Percentiles rank a stretch among this genome's conserved stretches.
Conservation (phyloP, 2,113 vertebrate genomes). For the Brevimyrus niger region DNA sequence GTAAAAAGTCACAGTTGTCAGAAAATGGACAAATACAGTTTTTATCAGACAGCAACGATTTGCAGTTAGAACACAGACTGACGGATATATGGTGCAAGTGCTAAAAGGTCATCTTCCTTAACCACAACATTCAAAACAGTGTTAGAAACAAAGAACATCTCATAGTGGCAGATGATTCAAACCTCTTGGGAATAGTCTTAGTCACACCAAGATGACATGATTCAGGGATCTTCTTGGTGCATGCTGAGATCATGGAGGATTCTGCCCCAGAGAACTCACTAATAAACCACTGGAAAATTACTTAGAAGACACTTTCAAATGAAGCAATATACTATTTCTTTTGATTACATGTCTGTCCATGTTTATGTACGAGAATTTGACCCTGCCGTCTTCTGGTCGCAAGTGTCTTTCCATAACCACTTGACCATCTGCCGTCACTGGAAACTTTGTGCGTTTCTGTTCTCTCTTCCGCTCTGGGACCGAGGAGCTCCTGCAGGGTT, state of each 20-base stretch:
- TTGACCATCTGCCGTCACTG: slow-evolving; percentile 27
- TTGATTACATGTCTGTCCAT: neutral
- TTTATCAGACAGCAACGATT: neutral
- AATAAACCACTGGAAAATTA: slow-evolving; percentile 18
- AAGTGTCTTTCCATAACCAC: neutral
- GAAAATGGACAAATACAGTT: neutral
- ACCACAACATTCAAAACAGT: neutral
- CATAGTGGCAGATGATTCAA: slow-evolving; percentile 55
- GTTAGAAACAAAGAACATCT: slow-evolving; percentile 35
- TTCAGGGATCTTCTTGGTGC: slow-evolving; percentile 54
- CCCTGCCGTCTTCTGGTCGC: neutral
- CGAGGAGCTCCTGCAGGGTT: slow-evolving; percentile 56
- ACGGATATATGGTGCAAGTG: neutral
- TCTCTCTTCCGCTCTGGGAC: slow-evolving; percentile 41
- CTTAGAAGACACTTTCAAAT: neutral
- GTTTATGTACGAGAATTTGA: neutral
- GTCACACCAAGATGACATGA: slow-evolving; percentile 56
- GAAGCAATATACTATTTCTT: neutral
- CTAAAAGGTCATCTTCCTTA: neutral
- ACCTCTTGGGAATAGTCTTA: slow-evolving; percentile 58
- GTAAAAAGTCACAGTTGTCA: neutral
- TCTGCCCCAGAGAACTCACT: slow-evolving; percentile 51
- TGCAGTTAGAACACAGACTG: neutral
- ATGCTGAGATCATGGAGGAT: slow-evolving; percentile 52
- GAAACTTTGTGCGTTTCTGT: neutral